These are phyloP conservation scores for Myiotriccus ornatus DNA, from an alignment of 2,797 vertebrate genomes.

Conservation along the genomic window DNA sequence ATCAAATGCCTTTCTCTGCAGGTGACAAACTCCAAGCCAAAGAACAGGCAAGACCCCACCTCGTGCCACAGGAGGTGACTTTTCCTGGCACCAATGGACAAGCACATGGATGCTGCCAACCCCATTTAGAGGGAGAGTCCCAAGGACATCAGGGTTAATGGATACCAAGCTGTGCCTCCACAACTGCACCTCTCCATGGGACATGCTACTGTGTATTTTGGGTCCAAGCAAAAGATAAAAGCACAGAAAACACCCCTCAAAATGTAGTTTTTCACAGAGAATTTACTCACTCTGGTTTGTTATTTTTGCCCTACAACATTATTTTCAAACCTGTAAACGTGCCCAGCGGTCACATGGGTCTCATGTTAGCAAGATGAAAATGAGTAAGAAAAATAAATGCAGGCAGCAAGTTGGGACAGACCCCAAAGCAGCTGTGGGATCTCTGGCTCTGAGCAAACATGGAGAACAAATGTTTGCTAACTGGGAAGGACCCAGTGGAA, in stretches of 20 bases:
- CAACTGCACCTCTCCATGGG: accelerated
- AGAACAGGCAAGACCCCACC: background rate
- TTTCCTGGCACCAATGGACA: accelerated
- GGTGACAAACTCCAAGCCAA: background rate
- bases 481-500: constrained; percentile 30
- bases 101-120: background rate
- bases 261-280: background rate
- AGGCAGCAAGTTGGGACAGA: background rate
- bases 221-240: background rate
- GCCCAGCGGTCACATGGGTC: background rate
- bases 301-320: background rate
- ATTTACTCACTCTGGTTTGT: background rate
- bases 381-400: background rate
- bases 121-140: background rate
- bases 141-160: background rate
- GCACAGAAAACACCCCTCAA: background rate
- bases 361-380: background rate
- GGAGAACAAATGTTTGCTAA: constrained; percentile 33
- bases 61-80: background rate
- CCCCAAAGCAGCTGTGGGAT: background rate
- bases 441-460: constrained; percentile 14
- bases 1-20: background rate
- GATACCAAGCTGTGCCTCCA: background rate
- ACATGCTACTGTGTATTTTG: accelerated
- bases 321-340: background rate